Evolutionary conservation across 2,888 invertebrate genomes (phyloP).

Genomic region (Malachius bipustulatus): DNA sequence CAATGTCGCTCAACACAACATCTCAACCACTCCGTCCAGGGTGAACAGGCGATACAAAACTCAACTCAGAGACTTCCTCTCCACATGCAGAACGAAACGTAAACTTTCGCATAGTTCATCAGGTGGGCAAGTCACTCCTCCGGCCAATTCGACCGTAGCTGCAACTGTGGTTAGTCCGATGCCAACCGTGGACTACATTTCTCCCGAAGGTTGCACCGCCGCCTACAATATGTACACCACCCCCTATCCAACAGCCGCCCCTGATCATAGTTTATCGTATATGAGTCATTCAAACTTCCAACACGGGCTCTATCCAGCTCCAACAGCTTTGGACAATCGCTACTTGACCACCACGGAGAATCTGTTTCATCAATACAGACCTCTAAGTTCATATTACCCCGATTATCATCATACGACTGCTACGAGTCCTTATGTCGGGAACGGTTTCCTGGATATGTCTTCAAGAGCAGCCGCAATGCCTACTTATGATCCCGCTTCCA

Average conservation of each 20-base stretch:
- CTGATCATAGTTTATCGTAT: constrained; percentile 50
- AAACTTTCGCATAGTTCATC: constrained; percentile 32
- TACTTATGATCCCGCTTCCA: constrained; percentile 43
- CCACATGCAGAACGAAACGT: constrained; percentile 61
- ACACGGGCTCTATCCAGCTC: constrained; percentile 46
- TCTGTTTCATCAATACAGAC: constrained; percentile 80
- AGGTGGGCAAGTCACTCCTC: constrained; percentile 34
- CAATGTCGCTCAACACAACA: constrained; percentile 37
- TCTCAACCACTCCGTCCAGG: constrained; percentile 60
- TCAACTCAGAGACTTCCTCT: constrained; percentile 82
- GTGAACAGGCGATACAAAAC: constrained; percentile 87
- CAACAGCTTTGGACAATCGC: constrained; percentile 41
- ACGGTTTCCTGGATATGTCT: constrained; percentile 72
- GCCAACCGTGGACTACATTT: constrained; percentile 56
- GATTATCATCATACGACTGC: constrained; percentile 63
- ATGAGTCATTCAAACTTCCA: constrained; percentile 61
- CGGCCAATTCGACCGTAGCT: constrained; percentile 41
- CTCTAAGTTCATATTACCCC: constrained; percentile 71
- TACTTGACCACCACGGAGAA: constrained; percentile 71
- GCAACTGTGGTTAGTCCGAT: constrained; percentile 42
- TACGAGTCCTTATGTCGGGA: constrained; percentile 55
- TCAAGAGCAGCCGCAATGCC: constrained; percentile 49
- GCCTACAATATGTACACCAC: constrained; percentile 77
- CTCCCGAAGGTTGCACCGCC: constrained; percentile 49
- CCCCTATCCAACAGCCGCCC: constrained; percentile 58